Percentiles rank a stretch among this genome's conserved stretches.
These are phyloP conservation scores for Thymelicus acteon DNA, from an alignment of 2,888 invertebrate species.

Conservation along the genomic window DNA sequence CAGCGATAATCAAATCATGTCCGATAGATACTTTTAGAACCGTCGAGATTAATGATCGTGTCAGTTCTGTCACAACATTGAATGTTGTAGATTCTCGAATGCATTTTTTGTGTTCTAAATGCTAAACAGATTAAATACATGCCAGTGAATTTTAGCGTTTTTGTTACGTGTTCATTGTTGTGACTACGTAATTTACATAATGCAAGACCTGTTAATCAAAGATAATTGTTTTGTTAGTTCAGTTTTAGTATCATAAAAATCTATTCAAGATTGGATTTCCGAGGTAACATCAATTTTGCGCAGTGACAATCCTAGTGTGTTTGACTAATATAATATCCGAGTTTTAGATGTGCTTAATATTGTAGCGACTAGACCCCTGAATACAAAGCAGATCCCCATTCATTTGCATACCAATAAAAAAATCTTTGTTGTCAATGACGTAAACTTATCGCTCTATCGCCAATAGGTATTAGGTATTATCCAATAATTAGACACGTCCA, in stretches of 20 bases:
- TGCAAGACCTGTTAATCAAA: background rate
- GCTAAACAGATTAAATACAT: background rate
- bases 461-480: constrained; percentile 46
- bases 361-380: too few relatives aligned
- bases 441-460: constrained; percentile 43
- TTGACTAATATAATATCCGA: too few relatives aligned
- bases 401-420: constrained; percentile 2
- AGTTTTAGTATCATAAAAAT: background rate
- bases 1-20: constrained; percentile 23
- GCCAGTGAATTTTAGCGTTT: background rate
- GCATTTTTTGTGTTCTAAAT: constrained; percentile 14
- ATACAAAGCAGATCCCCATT: background rate
- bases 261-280: too few relatives aligned
- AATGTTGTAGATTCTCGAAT: background rate
- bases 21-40: constrained; percentile 11
- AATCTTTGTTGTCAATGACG: background rate
- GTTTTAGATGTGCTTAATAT: too few relatives aligned
- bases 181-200: background rate
- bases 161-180: background rate
- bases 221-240: background rate
- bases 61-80: constrained; percentile 23
- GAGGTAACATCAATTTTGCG: too few relatives aligned
- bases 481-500: constrained; percentile 7
- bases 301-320: too few relatives aligned
- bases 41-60: constrained; percentile 26